These are phyloP conservation scores for Hydrotaea cyrtoneurina DNA, from an alignment of 2,888 invertebrate genomes.

Conservation along the genomic window DNA sequence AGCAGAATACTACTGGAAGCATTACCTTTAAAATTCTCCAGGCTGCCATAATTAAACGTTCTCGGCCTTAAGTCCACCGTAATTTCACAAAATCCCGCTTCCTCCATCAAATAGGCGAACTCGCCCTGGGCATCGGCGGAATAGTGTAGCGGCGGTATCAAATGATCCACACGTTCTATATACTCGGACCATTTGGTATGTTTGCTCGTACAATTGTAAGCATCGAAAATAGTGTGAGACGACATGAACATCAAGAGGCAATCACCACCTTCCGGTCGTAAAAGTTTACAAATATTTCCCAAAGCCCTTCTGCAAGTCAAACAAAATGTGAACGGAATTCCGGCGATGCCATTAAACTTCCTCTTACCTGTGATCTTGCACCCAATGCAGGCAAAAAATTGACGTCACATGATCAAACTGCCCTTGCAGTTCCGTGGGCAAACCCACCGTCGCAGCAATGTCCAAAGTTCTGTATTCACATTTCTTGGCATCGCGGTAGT, in stretches of 20 bases:
- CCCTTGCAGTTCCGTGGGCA: constrained; percentile 81
- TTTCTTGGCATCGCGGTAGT: constrained; percentile 78
- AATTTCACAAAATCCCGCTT: constrained; percentile 62
- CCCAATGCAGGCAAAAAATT: constrained; percentile 90
- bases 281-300: constrained; percentile 62
- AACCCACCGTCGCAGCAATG: constrained; percentile 80
- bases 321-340: background rate
- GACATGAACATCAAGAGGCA: constrained; percentile 67
- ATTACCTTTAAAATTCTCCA: constrained; percentile 65
- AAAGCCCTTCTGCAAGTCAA: constrained; percentile 59
- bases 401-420: constrained; percentile 87
- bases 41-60: constrained; percentile 60
- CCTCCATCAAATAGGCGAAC: constrained; percentile 51
- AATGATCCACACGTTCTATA: constrained; percentile 63
- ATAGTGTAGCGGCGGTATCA: constrained; percentile 64
- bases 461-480: constrained; percentile 82
- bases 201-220: constrained; percentile 55
- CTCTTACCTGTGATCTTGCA: constrained; percentile 83
- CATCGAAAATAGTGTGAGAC: constrained; percentile 58
- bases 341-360: too few relatives aligned
- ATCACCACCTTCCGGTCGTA: constrained; percentile 66
- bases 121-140: constrained; percentile 61
- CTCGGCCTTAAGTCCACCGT: constrained; percentile 62
- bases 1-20: too few relatives aligned
- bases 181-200: constrained; percentile 63